A percentile compares a stretch with the other conserved stretches of the same genome.
phyloP scores from a whole-genome alignment of 1,140 invertebrate species.

The Cydia fagiglandana region DNA sequence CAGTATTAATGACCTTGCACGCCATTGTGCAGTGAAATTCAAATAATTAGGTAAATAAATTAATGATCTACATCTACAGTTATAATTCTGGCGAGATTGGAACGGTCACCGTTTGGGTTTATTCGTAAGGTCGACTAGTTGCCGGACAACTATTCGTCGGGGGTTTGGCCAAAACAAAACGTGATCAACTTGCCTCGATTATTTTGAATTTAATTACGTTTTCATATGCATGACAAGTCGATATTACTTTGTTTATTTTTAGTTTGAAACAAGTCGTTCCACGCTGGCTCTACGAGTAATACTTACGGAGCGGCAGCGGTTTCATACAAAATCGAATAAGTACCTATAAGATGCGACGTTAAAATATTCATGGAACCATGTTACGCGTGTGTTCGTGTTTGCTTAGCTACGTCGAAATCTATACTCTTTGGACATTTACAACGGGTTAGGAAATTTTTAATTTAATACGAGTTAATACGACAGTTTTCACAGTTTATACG shows the following conservation, averaged over 20 bases:
- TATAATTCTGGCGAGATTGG: not conserved
- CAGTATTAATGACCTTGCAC: not conserved
- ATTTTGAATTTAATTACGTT: not conserved
- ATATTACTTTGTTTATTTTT: not conserved
- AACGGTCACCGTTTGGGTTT: constrained; percentile 13
- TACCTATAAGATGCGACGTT: too few relatives aligned
- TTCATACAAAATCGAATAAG: too few relatives aligned
- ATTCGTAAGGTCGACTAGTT: constrained; percentile 21
- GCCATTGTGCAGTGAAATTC: not conserved
- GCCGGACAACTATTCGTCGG: constrained; percentile 24
- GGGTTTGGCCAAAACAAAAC: constrained; percentile 27
- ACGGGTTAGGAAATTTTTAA: too few relatives aligned
- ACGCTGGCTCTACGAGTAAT: not conserved
- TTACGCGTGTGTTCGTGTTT: too few relatives aligned
- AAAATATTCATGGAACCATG: too few relatives aligned
- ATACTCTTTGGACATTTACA: too few relatives aligned
- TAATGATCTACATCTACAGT: not conserved
- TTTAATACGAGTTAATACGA: too few relatives aligned
- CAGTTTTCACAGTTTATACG: too few relatives aligned
- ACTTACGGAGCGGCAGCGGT: not conserved
- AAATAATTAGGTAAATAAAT: not conserved
- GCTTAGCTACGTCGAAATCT: too few relatives aligned
- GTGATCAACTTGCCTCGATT: constrained; percentile 6
- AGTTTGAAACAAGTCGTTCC: not conserved
- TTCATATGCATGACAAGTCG: not conserved